Evolutionary conservation across 2,797 vertebrate genomes (phyloP).

Genomic region (Stomatorhinus walkeri): DNA sequence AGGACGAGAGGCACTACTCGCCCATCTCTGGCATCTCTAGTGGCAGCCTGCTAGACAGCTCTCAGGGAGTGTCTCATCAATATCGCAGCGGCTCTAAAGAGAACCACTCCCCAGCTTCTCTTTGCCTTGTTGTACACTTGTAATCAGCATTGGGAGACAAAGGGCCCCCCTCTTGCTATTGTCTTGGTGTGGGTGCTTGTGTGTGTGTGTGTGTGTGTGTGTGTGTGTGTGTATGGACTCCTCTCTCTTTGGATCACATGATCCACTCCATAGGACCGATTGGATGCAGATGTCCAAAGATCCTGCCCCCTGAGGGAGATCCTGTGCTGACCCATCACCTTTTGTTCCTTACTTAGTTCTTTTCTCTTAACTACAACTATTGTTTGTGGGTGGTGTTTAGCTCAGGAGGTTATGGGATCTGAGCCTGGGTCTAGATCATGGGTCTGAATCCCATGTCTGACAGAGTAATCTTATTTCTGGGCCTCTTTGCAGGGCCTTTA

Average conservation of each 20-base stretch:
- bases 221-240: background rate
- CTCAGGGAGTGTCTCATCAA: constrained; percentile 39
- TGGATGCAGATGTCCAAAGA: constrained; percentile 1
- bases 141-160: constrained; percentile 31
- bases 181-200: background rate
- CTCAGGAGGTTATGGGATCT: background rate
- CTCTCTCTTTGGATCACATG: background rate
- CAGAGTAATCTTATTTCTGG: background rate
- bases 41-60: constrained; percentile 24
- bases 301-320: constrained; percentile 9
- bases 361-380: background rate
- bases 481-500: background rate
- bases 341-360: constrained; percentile 19
- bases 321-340: constrained; percentile 21
- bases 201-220: background rate
- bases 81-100: constrained; percentile 28
- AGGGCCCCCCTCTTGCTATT: constrained; percentile 10
- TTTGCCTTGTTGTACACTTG: constrained; percentile 19
- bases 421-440: background rate
- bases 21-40: background rate
- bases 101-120: constrained; percentile 12
- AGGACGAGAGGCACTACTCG: background rate
- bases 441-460: background rate
- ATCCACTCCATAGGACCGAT: constrained; percentile 4
- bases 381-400: background rate